Percentiles rank a stretch among this genome's conserved stretches.
Evolutionary conservation across 2,113 vertebrate genomes (phyloP).

Genomic region (Oenanthe melanoleuca): DNA sequence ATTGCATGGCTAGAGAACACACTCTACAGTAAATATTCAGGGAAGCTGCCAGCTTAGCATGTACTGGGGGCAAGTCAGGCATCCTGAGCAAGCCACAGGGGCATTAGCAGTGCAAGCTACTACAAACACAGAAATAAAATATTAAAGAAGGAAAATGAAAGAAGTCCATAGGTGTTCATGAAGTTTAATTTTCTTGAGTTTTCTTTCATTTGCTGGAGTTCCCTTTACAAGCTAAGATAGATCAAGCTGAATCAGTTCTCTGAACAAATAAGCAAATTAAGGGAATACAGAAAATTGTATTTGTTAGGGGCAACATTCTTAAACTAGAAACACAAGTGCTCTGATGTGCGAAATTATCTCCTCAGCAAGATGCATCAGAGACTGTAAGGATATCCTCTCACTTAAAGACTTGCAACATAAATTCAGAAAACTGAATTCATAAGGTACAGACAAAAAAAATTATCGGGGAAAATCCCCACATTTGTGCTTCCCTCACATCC

Average conservation of each 20-base stretch:
- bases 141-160: not conserved
- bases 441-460: not conserved
- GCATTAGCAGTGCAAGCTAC: not conserved
- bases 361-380: not conserved
- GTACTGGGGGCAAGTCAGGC: not conserved
- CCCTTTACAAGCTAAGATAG: not conserved
- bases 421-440: not conserved
- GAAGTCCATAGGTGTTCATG: not conserved
- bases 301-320: not conserved
- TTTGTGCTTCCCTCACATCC: not conserved
- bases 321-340: not conserved
- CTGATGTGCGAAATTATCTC: not conserved
- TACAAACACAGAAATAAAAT: accelerated
- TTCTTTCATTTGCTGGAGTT: not conserved
- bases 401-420: not conserved
- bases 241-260: not conserved
- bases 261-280: not conserved
- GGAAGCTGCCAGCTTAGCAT: not conserved
- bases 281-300: not conserved
- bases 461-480: no score
- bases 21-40: not conserved
- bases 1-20: not conserved
- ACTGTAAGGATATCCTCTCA: not conserved
- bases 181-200: not conserved
- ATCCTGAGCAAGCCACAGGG: not conserved